Conservation (phyloP, 2,113 vertebrate genomes). For the Dicaeum eximium region DNA sequence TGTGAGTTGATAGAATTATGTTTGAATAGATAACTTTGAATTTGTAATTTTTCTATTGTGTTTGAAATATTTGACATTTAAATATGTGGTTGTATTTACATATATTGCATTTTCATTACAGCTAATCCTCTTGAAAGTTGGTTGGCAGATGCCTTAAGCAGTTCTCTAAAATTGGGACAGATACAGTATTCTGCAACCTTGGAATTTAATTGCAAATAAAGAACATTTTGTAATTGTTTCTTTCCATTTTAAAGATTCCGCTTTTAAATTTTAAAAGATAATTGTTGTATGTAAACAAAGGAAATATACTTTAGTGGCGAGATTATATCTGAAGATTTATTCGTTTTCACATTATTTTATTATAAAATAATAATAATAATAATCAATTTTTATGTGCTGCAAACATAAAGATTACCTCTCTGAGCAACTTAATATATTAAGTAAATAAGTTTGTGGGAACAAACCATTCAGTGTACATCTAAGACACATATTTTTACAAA, state of each 20-base stretch:
- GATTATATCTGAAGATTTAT: neutral
- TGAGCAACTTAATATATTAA: neutral
- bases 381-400: neutral
- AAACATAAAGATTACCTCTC: neutral
- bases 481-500: neutral
- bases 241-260: neutral
- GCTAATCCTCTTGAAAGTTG: constrained; percentile 67
- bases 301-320: neutral
- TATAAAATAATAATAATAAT: neutral
- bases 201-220: constrained; percentile 26
- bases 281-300: neutral
- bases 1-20: neutral
- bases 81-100: constrained; percentile 54
- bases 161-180: constrained; percentile 56
- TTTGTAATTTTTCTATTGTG: constrained; percentile 50
- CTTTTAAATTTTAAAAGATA: neutral
- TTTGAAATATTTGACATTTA: constrained; percentile 53
- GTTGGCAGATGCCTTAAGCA: constrained; percentile 65
- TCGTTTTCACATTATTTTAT: neutral
- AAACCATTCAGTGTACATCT: neutral
- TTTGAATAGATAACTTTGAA: constrained; percentile 31
- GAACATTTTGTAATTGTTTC: neutral
- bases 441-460: neutral
- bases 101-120: constrained; percentile 68
- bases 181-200: constrained; percentile 18